phyloP scores from a whole-genome alignment of 2,888 invertebrate species.

The Melinaea marsaeus region DNA sequence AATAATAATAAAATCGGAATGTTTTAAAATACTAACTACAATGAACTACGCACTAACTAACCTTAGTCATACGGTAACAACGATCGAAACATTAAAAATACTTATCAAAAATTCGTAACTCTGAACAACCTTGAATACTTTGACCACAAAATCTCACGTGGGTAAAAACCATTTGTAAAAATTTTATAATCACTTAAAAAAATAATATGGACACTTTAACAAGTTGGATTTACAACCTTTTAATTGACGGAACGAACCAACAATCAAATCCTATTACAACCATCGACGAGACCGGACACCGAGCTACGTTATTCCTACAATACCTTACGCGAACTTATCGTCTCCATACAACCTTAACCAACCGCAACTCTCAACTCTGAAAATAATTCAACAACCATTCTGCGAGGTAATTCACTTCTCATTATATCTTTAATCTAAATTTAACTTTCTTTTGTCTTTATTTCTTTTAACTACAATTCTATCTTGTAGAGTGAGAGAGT shows the following conservation, averaged over 20 bases:
- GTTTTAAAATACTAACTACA: slow-evolving; percentile 51
- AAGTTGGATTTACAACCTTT: slow-evolving; percentile 44
- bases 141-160: slow-evolving; percentile 36
- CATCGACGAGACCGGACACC: slow-evolving; percentile 53
- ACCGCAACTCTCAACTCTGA: slow-evolving; percentile 24
- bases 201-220: slow-evolving; percentile 70
- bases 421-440: not conserved
- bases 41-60: slow-evolving; percentile 43
- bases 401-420: not conserved
- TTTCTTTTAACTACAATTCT: slow-evolving; percentile 16
- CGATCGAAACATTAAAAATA: slow-evolving; percentile 66
- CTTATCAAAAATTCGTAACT: slow-evolving; percentile 57
- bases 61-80: slow-evolving; percentile 65
- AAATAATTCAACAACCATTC: slow-evolving; percentile 11
- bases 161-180: slow-evolving; percentile 42
- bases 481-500: slow-evolving; percentile 33
- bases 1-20: slow-evolving; percentile 60
- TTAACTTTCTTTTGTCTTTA: slow-evolving; percentile 3
- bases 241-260: slow-evolving; percentile 71
- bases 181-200: slow-evolving; percentile 54
- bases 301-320: slow-evolving; percentile 43
- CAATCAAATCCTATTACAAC: slow-evolving; percentile 49
- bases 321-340: slow-evolving; percentile 25
- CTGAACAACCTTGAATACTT: slow-evolving; percentile 42
- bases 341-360: slow-evolving; percentile 29